Evolutionary conservation across 1,140 invertebrate species (phyloP).

Genomic region (Ceratina australensis): DNA sequence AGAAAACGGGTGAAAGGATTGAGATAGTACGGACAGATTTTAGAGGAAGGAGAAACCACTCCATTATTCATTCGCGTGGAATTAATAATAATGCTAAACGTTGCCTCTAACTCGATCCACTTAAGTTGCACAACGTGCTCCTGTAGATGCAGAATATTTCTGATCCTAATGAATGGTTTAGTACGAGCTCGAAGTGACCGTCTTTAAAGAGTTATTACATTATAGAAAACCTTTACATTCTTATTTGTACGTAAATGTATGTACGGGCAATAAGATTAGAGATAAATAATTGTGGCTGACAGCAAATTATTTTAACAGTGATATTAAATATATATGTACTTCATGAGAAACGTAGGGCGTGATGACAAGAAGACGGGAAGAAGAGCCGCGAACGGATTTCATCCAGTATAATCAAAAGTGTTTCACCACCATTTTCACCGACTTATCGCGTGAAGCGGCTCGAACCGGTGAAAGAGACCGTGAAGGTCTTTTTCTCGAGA

Average conservation of each 20-base stretch:
- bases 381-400: conserved; percentile 20
- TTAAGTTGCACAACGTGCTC: conserved; percentile 31
- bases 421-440: conserved; percentile 64
- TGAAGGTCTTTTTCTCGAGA: conserved; percentile 56
- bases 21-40: conserved; percentile 19
- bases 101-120: conserved; percentile 11
- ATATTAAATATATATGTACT: no score
- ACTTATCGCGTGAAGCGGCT: conserved; percentile 61
- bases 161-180: neutral
- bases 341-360: no score
- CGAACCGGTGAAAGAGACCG: conserved; percentile 53
- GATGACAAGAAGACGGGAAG: no score
- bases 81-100: conserved; percentile 42
- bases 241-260: neutral
- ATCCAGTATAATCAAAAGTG: conserved; percentile 42
- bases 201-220: neutral
- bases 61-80: conserved; percentile 36
- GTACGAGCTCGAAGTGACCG: neutral
- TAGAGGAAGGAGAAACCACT: conserved; percentile 32
- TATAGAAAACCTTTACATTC: conserved; percentile 4
- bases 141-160: neutral
- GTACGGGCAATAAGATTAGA: neutral
- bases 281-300: no score
- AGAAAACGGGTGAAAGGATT: conserved; percentile 33
- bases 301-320: no score